phyloP scores from a whole-genome alignment of 2,797 vertebrate genomes.

The Mormyrus proboscirostris region DNA sequence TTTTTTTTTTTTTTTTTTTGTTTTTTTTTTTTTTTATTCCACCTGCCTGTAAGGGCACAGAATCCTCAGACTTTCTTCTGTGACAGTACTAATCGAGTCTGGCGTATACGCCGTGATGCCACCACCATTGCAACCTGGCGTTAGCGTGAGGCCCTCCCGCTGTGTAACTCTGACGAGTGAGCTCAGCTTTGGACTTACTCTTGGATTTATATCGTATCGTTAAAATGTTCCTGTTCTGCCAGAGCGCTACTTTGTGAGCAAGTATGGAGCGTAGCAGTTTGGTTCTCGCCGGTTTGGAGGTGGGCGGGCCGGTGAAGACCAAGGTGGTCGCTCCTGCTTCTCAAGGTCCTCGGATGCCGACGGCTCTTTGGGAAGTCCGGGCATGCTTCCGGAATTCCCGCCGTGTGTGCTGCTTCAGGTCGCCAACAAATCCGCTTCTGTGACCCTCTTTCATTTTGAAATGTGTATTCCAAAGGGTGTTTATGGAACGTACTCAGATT shows the following conservation, averaged over 20 bases:
- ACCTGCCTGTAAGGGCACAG: not conserved
- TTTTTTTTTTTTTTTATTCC: not conserved
- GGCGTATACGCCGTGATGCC: not conserved
- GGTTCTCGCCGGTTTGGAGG: not conserved
- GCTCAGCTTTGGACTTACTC: not conserved
- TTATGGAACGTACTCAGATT: constrained; percentile 38
- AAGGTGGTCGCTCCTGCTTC: not conserved
- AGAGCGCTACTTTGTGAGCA: not conserved
- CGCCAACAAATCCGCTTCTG: constrained; percentile 49
- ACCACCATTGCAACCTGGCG: not conserved
- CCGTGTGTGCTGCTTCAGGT: not conserved
- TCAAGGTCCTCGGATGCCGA: not conserved
- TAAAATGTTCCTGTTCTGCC: not conserved
- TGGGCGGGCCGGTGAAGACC: not conserved
- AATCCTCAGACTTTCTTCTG: constrained; percentile 11
- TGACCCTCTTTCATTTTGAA: constrained; percentile 16
- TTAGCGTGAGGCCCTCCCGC: not conserved
- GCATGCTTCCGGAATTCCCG: not conserved
- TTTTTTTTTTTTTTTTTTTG: constrained; percentile 18
- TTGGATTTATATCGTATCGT: not conserved
- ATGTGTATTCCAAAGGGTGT: constrained; percentile 45
- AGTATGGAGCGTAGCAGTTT: not conserved
- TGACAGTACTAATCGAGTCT: not conserved
- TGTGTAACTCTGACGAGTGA: not conserved
- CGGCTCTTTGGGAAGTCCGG: not conserved